phyloP scores from a whole-genome alignment of 1,140 invertebrate genomes.

The Ips nitidus region DNA sequence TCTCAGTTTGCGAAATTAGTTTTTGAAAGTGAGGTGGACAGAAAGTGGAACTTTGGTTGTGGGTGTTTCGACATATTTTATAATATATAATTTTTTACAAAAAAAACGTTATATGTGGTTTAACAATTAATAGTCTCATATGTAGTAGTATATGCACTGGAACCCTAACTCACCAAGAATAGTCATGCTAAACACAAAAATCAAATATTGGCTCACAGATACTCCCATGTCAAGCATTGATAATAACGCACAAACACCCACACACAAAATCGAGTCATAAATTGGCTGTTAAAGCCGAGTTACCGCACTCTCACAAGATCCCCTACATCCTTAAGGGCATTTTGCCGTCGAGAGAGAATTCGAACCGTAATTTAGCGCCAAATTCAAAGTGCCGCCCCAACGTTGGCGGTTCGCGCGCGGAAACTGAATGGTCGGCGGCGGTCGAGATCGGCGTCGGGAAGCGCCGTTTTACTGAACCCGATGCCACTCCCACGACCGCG shows the following conservation, averaged over 20 bases:
- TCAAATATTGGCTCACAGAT: not conserved
- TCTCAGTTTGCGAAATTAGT: too few species aligned
- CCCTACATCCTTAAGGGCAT: not conserved
- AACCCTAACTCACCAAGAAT: not conserved
- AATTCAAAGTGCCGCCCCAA: not conserved
- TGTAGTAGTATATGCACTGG: not conserved
- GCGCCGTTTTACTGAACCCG: slow-evolving; percentile 21
- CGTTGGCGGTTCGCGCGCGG: slow-evolving; percentile 6
- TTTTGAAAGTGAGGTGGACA: too few species aligned
- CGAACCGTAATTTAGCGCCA: not conserved
- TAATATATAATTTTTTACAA: too few species aligned
- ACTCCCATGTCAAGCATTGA: not conserved
- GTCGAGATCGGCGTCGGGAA: slow-evolving; percentile 16
- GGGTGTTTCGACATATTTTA: too few species aligned
- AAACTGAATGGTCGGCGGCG: slow-evolving; percentile 6
- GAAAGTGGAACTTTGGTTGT: too few species aligned
- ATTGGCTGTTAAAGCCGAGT: not conserved
- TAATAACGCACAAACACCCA: not conserved
- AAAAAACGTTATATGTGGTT: too few species aligned
- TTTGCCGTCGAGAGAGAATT: not conserved
- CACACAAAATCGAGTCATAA: not conserved
- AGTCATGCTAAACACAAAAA: slow-evolving; percentile 1
- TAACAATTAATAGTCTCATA: not conserved
- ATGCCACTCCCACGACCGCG: slow-evolving; percentile 25
- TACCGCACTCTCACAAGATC: not conserved